Conservation (phyloP, 1,140 invertebrate genomes). For the Drosophila bifasciata region DNA sequence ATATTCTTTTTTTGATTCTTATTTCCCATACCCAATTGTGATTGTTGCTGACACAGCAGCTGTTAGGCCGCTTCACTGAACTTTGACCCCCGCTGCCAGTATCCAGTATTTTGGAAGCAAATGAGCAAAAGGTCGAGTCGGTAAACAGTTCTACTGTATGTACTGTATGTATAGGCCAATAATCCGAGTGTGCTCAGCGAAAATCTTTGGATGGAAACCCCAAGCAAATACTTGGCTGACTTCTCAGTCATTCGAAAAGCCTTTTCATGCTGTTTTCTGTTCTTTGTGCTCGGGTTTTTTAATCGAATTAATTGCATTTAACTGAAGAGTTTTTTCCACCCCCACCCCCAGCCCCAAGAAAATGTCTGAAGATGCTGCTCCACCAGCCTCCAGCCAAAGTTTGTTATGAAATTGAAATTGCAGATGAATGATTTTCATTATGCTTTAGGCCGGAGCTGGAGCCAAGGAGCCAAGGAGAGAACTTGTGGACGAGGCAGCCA, state of each 20-base stretch:
- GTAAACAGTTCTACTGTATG: slow-evolving; percentile 51
- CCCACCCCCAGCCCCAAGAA: not conserved
- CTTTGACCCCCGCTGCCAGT: slow-evolving; percentile 67
- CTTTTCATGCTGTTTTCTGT: no score
- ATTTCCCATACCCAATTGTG: not conserved
- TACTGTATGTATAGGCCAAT: slow-evolving; percentile 51
- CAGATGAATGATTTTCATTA: slow-evolving; percentile 59
- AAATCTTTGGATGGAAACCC: slow-evolving; percentile 19
- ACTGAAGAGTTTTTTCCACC: slow-evolving; percentile 20
- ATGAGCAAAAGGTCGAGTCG: slow-evolving; percentile 44
- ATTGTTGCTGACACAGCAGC: slow-evolving; percentile 54
- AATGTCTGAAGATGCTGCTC: slow-evolving; percentile 37
- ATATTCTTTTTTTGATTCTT: slow-evolving; percentile 6
- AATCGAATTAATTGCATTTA: slow-evolving; percentile 76
- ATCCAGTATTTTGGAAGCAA: slow-evolving; percentile 44
- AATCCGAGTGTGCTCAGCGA: slow-evolving; percentile 21
- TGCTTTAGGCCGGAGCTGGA: no score
- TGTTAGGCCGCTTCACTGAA: slow-evolving; percentile 53
- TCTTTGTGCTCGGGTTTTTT: slow-evolving; percentile 40
- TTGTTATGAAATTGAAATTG: slow-evolving; percentile 47
- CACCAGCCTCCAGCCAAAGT: slow-evolving; percentile 16
- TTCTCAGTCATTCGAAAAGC: not conserved
- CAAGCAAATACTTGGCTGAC: slow-evolving; percentile 21
- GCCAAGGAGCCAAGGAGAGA: no score
- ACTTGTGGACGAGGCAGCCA: not conserved